Evolutionary conservation across 64 coral and sea anemone genomes (phyloP), one percentile per base, ranked within the genome.

Genomic region (Stichodactyla mertensii): DNA sequence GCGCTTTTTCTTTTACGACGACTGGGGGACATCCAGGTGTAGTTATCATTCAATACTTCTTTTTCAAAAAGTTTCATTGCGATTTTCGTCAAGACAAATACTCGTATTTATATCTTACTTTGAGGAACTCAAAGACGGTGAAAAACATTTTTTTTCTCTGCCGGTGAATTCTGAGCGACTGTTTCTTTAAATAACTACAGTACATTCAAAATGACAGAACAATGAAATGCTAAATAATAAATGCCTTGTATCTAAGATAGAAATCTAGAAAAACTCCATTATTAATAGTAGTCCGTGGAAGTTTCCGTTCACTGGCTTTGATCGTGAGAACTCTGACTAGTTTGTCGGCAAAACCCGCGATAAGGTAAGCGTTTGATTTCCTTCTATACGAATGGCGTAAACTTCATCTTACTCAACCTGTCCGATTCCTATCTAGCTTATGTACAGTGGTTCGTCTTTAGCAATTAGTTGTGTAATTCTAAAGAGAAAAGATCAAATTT

Each of bases 181-280:
- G 24, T 27, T 31, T 74, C 69, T 74, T 66, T 27, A 27, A 74
- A 27, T 12, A 74, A 28, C 69, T 74, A 4, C 10, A 27, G 69
- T 13, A 23, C 10, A 9, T 74, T 74, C 69, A 74, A 74, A 74
- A 74, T 27, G 27, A 10, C 24, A 31, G 69, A 74, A 74, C 69
- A 74, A 74, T 74, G 10, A 8, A 31, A 11, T 12, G n/a, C 27
- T 74, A 28, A 66, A 74, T 74, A 74, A 74, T 74, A 74, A 74
- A 74, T 74, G 69, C 69, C 23, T 74, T 11, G 69, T 74, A 74
- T 74, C 69, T 74, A 74, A 74, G 69, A 74, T 74, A 10, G 69
- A 14, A 31, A 74, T 74, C 69, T 74, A 27, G 69, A 74, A 74
- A 13, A 28, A 74, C 11, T 74, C 11, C 69, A 74, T 74, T 28